Percentiles rank a stretch among this genome's conserved stretches.
Evolutionary conservation across 2,113 vertebrate genomes (phyloP).

Genomic region (Zosterops pallidus): DNA sequence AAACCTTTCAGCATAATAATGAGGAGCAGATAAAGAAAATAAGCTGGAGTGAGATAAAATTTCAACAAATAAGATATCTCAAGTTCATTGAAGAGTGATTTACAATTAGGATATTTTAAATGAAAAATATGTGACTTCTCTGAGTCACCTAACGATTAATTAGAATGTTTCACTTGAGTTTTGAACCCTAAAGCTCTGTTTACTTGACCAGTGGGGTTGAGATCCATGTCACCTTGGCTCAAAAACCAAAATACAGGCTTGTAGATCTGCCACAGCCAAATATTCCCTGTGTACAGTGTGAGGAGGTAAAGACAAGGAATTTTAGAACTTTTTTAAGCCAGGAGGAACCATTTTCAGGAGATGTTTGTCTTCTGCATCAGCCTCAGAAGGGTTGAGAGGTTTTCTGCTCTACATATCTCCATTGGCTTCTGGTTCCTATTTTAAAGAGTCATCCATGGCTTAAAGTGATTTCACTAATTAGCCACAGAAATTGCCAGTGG

Average conservation of each 20-base stretch:
- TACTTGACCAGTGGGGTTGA: not conserved
- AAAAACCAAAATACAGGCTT: not conserved
- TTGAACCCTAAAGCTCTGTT: not conserved
- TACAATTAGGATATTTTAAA: not conserved
- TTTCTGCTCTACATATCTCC: not conserved
- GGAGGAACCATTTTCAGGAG: not conserved
- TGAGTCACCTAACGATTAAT: not conserved
- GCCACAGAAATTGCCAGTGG: not conserved
- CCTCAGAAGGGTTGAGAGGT: fast-evolving
- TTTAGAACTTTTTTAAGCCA: not conserved
- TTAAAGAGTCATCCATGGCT: not conserved
- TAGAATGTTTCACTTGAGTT: not conserved
- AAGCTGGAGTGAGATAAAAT: not conserved
- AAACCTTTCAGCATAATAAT: not conserved
- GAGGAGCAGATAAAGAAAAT: not conserved
- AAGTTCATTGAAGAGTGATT: not conserved
- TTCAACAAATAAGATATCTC: not conserved
- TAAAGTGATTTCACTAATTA: not conserved
- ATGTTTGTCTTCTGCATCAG: not conserved
- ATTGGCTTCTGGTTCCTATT: not conserved
- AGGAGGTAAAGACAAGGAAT: not conserved
- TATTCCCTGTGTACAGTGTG: not conserved
- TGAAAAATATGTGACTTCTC: not conserved
- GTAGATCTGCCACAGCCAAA: not conserved
- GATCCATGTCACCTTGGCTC: not conserved